Evolutionary conservation across 2,797 vertebrate genomes (phyloP).

Genomic region (Parauchenoglanis ngamensis): DNA sequence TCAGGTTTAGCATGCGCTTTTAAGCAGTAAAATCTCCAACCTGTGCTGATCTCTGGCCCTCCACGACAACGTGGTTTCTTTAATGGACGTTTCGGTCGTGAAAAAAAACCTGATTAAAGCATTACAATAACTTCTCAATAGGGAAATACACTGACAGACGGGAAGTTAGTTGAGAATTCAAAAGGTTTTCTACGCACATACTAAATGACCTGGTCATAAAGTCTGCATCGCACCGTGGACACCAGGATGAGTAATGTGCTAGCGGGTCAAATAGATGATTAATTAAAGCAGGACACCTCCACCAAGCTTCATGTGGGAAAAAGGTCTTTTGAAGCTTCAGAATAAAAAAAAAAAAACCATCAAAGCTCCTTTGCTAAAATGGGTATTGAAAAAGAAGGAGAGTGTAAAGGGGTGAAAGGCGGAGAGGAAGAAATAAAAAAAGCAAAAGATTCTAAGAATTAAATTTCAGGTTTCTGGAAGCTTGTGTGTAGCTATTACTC

Average conservation of each 20-base stretch:
- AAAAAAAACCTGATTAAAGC: not conserved
- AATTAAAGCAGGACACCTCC: conserved; percentile 13
- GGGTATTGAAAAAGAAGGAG: not conserved
- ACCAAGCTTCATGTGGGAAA: not conserved
- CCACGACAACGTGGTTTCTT: not conserved
- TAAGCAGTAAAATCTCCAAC: not conserved
- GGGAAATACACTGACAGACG: not conserved
- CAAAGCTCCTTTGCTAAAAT: not conserved
- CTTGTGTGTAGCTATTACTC: not conserved
- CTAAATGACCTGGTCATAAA: not conserved
- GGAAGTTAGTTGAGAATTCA: not conserved
- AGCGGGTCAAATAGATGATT: not conserved
- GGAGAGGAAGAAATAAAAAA: not conserved
- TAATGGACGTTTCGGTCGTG: not conserved
- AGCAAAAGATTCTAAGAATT: not conserved
- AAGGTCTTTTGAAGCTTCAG: not conserved
- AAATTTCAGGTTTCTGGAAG: not conserved
- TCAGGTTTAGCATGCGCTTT: not conserved
- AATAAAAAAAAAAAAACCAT: not conserved
- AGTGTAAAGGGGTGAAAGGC: not conserved
- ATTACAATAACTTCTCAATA: not conserved
- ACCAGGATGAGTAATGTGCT: not conserved
- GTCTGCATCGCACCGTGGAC: too few species aligned
- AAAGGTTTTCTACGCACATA: not conserved
- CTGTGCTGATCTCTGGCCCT: not conserved